Evolutionary conservation across 2,888 invertebrate genomes (phyloP).

Genomic region (Buathra laborator): DNA sequence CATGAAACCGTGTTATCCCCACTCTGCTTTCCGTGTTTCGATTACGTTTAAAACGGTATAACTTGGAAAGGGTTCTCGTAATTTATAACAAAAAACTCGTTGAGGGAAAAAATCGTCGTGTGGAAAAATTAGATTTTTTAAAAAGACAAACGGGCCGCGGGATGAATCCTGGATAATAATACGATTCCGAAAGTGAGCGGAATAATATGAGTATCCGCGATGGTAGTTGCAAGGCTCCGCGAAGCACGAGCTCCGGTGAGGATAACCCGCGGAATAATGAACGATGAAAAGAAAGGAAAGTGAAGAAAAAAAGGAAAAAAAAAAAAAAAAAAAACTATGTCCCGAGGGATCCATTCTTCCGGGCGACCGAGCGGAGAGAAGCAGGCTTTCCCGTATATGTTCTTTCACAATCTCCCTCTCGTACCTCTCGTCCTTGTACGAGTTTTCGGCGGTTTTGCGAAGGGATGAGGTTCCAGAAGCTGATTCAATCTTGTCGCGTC

Average conservation of each 20-base stretch:
- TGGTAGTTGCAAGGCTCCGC: background rate
- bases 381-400: conserved; percentile 5
- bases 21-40: no score
- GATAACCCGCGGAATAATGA: conserved; percentile 45
- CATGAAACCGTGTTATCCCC: no score
- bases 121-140: background rate
- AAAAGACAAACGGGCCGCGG: background rate
- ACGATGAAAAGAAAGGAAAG: conserved; percentile 25
- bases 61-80: no score
- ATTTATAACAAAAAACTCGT: no score
- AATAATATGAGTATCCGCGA: conserved; percentile 18
- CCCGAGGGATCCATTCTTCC: conserved; percentile 60
- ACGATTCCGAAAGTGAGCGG: conserved; percentile 21
- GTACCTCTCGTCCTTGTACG: conserved; percentile 57
- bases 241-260: background rate
- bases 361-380: conserved; percentile 45
- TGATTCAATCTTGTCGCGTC: conserved; percentile 59
- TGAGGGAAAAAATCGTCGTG: no score
- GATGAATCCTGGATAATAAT: background rate
- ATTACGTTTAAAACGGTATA: no score
- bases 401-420: conserved; percentile 10
- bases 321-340: conserved; percentile 23
- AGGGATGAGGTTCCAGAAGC: conserved; percentile 27
- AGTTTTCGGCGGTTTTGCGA: conserved; percentile 56
- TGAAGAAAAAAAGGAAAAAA: background rate